phyloP scores from a whole-genome alignment of 2,888 invertebrate species.

The Tipula helvola region DNA sequence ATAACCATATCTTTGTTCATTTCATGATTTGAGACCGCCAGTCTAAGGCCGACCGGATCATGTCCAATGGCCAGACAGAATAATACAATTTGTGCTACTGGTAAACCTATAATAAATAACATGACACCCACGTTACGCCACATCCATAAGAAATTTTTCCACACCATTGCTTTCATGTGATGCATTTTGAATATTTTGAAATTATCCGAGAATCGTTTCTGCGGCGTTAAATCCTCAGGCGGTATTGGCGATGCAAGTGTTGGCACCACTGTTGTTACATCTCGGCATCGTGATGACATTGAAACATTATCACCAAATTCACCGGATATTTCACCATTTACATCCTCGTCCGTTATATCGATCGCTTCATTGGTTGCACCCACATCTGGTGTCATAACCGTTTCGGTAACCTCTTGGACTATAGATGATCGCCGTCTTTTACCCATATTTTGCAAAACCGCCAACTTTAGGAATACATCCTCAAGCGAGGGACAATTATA shows the following conservation, averaged over 20 bases:
- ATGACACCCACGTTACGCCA: slow-evolving; percentile 65
- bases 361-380: slow-evolving; percentile 51
- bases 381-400: slow-evolving; percentile 50
- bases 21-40: slow-evolving; percentile 76
- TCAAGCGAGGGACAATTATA: slow-evolving; percentile 64
- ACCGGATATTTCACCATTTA: slow-evolving; percentile 63
- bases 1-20: slow-evolving; percentile 38
- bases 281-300: slow-evolving; percentile 55
- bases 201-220: slow-evolving; percentile 39
- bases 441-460: slow-evolving; percentile 68
- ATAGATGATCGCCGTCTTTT: slow-evolving; percentile 70
- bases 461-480: slow-evolving; percentile 69
- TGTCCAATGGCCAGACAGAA: slow-evolving; percentile 86
- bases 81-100: slow-evolving; percentile 71
- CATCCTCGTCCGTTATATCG: slow-evolving; percentile 53
- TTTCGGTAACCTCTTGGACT: slow-evolving; percentile 58
- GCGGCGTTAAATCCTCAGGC: slow-evolving; percentile 49
- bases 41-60: slow-evolving; percentile 60
- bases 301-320: slow-evolving; percentile 80
- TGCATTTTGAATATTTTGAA: slow-evolving; percentile 52
- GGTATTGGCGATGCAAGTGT: slow-evolving; percentile 49
- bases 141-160: slow-evolving; percentile 83
- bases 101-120: slow-evolving; percentile 73
- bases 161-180: slow-evolving; percentile 70
- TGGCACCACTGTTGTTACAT: slow-evolving; percentile 45